Evolutionary conservation across 2,797 vertebrate species (phyloP).

Genomic region (Acanthornis magna): DNA sequence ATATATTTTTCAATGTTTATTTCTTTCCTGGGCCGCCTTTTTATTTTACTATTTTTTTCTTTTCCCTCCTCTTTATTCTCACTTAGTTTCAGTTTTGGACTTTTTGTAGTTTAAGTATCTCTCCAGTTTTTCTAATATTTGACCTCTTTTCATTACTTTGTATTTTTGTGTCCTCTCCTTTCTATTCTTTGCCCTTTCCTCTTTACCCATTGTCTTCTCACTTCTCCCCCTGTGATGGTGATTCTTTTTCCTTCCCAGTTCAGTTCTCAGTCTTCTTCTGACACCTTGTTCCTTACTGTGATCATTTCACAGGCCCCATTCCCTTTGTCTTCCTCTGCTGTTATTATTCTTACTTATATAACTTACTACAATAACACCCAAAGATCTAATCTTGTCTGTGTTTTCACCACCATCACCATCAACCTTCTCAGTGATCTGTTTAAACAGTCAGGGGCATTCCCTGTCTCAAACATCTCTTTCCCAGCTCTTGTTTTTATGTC

Average conservation of each 20-base stretch:
- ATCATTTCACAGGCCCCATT: not conserved
- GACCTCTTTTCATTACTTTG: not conserved
- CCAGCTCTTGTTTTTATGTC: rapidly evolving
- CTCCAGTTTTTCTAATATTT: not conserved
- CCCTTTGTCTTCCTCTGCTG: not conserved
- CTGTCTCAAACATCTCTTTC: not conserved
- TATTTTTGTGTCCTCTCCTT: not conserved
- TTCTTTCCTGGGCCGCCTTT: not conserved
- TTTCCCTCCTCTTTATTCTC: not conserved
- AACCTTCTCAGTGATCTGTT: not conserved
- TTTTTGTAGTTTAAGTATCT: not conserved
- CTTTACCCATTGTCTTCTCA: not conserved
- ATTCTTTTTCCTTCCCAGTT: not conserved
- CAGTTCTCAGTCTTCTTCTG: not conserved
- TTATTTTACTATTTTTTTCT: not conserved
- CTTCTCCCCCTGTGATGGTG: not conserved
- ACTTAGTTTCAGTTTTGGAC: not conserved
- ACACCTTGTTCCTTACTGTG: not conserved
- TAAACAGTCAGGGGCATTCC: not conserved
- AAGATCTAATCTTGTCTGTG: not conserved
- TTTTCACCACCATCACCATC: not conserved
- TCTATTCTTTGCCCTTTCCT: not conserved
- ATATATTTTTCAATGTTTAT: not conserved
- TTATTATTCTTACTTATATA: not conserved
- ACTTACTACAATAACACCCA: not conserved